phyloP scores from a whole-genome alignment of 1,140 invertebrate species.

The Psix sp. region DNA sequence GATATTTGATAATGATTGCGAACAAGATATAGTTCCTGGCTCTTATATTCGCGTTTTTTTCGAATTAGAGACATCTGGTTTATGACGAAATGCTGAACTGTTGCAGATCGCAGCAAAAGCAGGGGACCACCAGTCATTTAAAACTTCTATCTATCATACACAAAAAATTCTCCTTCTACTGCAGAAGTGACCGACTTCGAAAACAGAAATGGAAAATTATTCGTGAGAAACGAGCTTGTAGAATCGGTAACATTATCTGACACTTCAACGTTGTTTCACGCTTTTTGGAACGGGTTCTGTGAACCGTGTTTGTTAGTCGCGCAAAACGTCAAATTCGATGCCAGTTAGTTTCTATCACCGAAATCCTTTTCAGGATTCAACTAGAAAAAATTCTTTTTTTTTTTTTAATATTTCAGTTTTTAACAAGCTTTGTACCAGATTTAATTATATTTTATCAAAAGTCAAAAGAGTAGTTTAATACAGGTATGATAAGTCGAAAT shows the following conservation, averaged over 20 bases:
- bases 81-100: conserved; percentile 19
- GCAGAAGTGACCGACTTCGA: conserved; percentile 21
- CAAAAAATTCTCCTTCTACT: conserved; percentile 26
- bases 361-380: too few relatives aligned
- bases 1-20: conserved; percentile 8
- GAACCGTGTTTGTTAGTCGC: conserved; percentile 35
- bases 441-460: too few relatives aligned
- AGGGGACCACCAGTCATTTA: conserved; percentile 16
- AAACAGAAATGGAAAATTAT: conserved; percentile 21
- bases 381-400: too few relatives aligned
- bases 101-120: conserved; percentile 41
- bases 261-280: conserved; percentile 6
- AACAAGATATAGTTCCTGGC: background rate
- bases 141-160: conserved; percentile 28
- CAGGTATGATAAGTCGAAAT: too few relatives aligned
- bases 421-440: too few relatives aligned
- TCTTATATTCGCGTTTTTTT: conserved; percentile 32
- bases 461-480: too few relatives aligned
- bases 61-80: conserved; percentile 50
- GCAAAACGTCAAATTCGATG: conserved; percentile 29
- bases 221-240: conserved; percentile 2
- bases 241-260: conserved; percentile 11
- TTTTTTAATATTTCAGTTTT: too few relatives aligned
- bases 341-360: too few relatives aligned
- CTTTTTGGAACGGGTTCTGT: background rate